Percentiles rank a stretch among this genome's conserved stretches.
These are phyloP conservation scores for Acleris laterana DNA, from an alignment of 2,888 invertebrate species.

Conservation along the genomic window DNA sequence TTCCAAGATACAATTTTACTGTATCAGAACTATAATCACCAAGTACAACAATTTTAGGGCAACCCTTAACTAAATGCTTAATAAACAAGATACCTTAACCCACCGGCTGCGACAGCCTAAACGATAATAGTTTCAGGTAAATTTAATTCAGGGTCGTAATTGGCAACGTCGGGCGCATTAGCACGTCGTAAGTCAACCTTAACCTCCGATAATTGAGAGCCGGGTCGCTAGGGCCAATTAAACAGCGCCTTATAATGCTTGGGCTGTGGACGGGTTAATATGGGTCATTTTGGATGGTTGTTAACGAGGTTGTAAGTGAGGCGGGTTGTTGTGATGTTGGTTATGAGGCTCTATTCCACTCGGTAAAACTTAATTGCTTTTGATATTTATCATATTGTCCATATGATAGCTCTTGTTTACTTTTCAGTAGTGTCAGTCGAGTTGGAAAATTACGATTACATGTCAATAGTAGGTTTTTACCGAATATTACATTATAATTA, in stretches of 20 bases:
- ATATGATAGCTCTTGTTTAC: too few relatives aligned
- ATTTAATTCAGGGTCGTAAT: conserved; percentile 79
- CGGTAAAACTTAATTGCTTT: too few relatives aligned
- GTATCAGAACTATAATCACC: too few relatives aligned
- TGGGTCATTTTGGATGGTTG: conserved; percentile 23
- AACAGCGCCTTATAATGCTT: conserved; percentile 42
- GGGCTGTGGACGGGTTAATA: conserved; percentile 11
- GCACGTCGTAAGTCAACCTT: conserved; percentile 80
- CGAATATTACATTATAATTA: too few relatives aligned
- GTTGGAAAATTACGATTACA: too few relatives aligned
- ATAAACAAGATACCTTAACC: conserved; percentile 20
- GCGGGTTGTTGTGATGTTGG: background rate
- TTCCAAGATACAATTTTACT: too few relatives aligned
- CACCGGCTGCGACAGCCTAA: conserved; percentile 12
- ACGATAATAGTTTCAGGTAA: conserved; percentile 66
- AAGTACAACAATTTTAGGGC: conserved; percentile 35
- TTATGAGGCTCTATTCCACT: too few relatives aligned
- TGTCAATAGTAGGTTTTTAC: too few relatives aligned
- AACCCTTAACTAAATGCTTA: conserved; percentile 3
- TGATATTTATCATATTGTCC: too few relatives aligned
- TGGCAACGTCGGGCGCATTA: conserved; percentile 71
- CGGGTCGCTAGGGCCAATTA: conserved; percentile 49
- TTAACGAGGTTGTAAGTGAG: background rate
- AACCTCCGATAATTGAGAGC: conserved; percentile 81
- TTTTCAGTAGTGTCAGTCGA: too few relatives aligned